Evolutionary conservation across 2,113 vertebrate genomes (phyloP).

Genomic region (Picathartes gymnocephalus): DNA sequence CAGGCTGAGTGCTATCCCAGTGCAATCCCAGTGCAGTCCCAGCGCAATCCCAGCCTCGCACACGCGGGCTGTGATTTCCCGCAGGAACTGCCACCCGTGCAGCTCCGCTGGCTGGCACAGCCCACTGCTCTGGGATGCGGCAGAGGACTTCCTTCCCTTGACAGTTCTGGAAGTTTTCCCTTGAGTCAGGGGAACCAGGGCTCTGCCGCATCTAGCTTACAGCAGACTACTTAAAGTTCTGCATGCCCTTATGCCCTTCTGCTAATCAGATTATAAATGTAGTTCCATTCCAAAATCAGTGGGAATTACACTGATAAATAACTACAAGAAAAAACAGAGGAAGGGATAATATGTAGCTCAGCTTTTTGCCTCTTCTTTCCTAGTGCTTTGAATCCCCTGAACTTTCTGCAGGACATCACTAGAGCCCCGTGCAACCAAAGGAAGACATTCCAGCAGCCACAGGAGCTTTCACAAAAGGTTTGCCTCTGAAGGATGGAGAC

Average conservation of each 20-base stretch:
- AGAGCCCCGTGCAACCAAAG: neutral
- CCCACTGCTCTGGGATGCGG: neutral
- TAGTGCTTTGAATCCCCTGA: neutral
- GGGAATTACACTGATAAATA: neutral
- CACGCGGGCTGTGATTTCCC: fast-evolving
- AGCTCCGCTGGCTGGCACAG: neutral
- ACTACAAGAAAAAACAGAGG: neutral
- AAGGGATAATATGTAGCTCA: neutral
- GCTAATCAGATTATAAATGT: neutral
- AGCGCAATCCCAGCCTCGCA: neutral
- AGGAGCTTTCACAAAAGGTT: neutral
- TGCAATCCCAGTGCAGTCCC: neutral
- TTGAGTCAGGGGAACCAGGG: too few species aligned
- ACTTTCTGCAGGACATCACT: neutral
- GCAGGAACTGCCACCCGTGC: fast-evolving
- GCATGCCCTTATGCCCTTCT: neutral
- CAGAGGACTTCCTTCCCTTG: neutral
- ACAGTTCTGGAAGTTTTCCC: too few species aligned
- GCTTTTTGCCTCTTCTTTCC: neutral
- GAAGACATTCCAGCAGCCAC: neutral
- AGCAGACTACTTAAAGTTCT: neutral
- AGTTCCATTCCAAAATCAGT: neutral
- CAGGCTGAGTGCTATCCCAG: neutral
- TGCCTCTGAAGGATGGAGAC: neutral
- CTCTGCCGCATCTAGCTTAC: neutral